phyloP scores from a whole-genome alignment of 1,140 invertebrate species.

The Tetragonula clypearis region DNA sequence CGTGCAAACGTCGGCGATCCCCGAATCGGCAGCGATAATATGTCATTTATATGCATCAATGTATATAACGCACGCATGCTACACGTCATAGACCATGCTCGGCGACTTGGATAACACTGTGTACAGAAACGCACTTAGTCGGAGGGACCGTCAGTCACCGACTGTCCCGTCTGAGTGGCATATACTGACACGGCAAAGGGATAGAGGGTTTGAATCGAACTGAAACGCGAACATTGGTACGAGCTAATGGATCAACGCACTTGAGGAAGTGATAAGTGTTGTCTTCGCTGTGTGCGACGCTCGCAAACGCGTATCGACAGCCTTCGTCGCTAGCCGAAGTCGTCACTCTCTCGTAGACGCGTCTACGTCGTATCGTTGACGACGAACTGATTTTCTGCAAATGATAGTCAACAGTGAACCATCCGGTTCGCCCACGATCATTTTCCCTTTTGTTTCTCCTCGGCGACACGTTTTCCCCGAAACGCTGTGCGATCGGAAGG shows the following conservation, averaged over 20 bases:
- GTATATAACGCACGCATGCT: neutral
- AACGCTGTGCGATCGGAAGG: neutral
- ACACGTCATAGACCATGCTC: neutral
- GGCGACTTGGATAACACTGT: neutral
- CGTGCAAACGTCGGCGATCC: neutral
- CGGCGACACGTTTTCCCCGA: neutral
- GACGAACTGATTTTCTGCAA: neutral
- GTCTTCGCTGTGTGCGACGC: neutral
- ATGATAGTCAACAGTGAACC: too few species aligned
- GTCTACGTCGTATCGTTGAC: neutral
- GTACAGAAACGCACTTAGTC: neutral
- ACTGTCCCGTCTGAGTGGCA: constrained; percentile 5
- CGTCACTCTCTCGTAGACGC: neutral
- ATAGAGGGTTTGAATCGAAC: neutral
- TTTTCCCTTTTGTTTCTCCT: neutral
- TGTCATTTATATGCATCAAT: neutral
- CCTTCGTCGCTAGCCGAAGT: neutral
- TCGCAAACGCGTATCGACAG: constrained; percentile 37
- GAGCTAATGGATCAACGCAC: constrained; percentile 28
- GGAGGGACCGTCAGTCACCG: constrained; percentile 34
- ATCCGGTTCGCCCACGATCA: neutral
- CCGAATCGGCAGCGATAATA: neutral
- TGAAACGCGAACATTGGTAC: neutral
- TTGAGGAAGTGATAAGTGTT: constrained; percentile 23
- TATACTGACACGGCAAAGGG: constrained; percentile 10